Conservation (phyloP, 2,888 invertebrate species). For the Oscheius sp. region DNA sequence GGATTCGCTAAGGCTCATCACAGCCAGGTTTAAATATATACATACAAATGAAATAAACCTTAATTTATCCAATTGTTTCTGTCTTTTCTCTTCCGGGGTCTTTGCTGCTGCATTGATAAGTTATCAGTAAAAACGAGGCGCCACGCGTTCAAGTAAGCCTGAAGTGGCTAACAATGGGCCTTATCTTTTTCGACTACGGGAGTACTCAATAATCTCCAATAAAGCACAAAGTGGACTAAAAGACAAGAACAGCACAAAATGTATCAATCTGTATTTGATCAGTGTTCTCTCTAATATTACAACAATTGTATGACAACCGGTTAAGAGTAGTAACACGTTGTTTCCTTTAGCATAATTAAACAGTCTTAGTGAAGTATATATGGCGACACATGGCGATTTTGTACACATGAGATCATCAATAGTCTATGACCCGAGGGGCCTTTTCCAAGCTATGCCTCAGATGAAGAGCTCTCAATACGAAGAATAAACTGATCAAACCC, state of each 20-base stretch:
- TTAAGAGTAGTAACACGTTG: neutral
- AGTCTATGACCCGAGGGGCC: conserved; percentile 23
- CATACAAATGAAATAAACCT: conserved; percentile 29
- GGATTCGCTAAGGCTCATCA: conserved; percentile 53
- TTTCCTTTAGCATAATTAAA: neutral
- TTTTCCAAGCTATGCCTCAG: conserved; percentile 26
- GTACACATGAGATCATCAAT: conserved; percentile 29
- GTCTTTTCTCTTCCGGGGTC: no score
- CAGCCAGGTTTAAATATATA: neutral
- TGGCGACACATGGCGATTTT: conserved; percentile 26
- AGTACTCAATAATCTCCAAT: no score
- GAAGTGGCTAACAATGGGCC: no score
- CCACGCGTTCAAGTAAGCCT: no score
- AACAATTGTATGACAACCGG: no score
- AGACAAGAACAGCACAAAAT: conserved; percentile 1
- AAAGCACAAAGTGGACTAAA: no score
- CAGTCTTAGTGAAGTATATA: conserved; percentile 10
- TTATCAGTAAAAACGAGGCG: no score
- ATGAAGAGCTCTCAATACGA: conserved; percentile 24
- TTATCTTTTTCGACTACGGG: no score
- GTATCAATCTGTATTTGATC: neutral
- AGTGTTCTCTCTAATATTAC: neutral
- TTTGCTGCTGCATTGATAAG: no score
- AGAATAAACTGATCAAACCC: conserved; percentile 13
- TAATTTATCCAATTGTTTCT: neutral